Percentiles rank a stretch among this genome's conserved stretches.
Conservation (phyloP, 2,888 invertebrate species). For the Sarcophaga subvicina region DNA sequence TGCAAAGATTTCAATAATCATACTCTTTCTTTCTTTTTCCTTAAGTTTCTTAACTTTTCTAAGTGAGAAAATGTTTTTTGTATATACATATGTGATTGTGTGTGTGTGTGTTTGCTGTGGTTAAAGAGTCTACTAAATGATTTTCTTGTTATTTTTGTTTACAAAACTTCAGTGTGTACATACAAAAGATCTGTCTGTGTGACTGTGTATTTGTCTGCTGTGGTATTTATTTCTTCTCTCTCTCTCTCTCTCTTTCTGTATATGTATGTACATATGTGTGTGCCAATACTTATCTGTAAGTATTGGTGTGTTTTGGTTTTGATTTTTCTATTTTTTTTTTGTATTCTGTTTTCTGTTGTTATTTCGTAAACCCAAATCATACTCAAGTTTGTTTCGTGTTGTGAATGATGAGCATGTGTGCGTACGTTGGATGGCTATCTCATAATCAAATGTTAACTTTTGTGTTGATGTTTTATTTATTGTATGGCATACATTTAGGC, state of each 20-base stretch:
- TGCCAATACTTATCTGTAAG: not conserved
- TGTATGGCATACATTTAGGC: constrained; percentile 52
- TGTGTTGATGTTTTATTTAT: not conserved
- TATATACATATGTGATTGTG: not conserved
- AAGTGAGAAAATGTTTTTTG: not conserved
- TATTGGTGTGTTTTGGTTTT: constrained; percentile 19
- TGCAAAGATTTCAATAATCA: constrained; percentile 1
- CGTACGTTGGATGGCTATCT: not conserved
- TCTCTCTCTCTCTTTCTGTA: not conserved
- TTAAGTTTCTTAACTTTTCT: constrained; percentile 20
- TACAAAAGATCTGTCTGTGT: not conserved
- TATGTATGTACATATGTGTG: not conserved
- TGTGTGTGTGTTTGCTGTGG: not conserved
- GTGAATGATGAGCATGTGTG: not conserved
- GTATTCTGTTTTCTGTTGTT: not conserved
- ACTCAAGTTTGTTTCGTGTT: not conserved
- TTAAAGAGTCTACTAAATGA: not conserved
- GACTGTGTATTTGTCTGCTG: not conserved
- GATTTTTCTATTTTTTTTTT: constrained; percentile 27
- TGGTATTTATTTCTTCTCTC: not conserved
- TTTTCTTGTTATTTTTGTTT: not conserved
- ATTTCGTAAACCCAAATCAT: not conserved
- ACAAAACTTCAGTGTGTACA: not conserved
- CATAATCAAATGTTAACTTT: constrained; percentile 41
- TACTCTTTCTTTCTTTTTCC: not conserved